phyloP scores from a whole-genome alignment of 2,888 invertebrate genomes.

The Agriotes lineatus region DNA sequence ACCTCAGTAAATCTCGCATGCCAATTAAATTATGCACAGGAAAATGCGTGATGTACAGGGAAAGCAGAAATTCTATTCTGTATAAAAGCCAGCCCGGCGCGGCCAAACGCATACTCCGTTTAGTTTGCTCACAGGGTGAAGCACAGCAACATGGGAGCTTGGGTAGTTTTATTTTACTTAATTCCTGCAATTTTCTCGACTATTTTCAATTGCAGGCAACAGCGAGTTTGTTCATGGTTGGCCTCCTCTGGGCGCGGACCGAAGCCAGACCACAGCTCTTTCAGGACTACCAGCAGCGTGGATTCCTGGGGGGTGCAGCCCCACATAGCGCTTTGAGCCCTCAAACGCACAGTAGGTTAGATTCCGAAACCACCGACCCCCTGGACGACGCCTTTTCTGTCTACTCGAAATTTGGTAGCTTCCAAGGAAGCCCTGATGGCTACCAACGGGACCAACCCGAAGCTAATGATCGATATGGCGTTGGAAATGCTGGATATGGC shows the following conservation, averaged over 20 bases:
- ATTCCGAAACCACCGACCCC: background rate
- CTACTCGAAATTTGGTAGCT: background rate
- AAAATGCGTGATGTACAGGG: no score
- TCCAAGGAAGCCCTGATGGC: background rate
- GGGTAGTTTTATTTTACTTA: no score
- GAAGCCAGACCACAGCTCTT: background rate
- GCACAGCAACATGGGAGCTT: no score
- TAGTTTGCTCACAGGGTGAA: no score
- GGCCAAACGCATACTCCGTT: no score
- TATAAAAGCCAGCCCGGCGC: no score
- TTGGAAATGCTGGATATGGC: no score
- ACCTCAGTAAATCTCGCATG: no score
- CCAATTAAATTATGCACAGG: no score
- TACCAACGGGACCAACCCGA: background rate
- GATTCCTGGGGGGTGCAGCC: background rate
- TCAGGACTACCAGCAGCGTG: background rate
- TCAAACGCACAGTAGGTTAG: background rate
- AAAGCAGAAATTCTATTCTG: no score
- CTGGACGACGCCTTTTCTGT: background rate
- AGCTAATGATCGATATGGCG: background rate
- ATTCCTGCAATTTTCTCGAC: no score
- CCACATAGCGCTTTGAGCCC: conserved; percentile 4
- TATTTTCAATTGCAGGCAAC: conserved; percentile 1
- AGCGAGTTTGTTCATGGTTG: conserved; percentile 15
- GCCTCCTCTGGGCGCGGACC: background rate